A percentile compares a stretch with the other conserved stretches of the same genome.
phyloP scores from a whole-genome alignment of 92 coral and sea anemone genomes.

The Epizoanthus ramosus region DNA sequence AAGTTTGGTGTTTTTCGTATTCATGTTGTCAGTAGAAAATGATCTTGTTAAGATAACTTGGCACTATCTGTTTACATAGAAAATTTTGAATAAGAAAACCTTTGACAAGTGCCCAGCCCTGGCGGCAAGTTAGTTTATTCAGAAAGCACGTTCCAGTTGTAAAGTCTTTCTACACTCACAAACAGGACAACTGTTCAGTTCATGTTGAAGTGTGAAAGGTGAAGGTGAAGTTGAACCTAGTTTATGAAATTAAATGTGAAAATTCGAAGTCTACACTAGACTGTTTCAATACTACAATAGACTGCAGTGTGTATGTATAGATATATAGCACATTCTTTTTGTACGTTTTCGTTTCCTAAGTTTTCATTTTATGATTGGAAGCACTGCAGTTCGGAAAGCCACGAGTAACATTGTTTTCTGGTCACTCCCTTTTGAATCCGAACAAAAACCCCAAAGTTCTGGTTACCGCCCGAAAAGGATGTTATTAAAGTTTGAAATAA shows the following conservation, averaged over 20 bases:
- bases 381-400: too few relatives aligned
- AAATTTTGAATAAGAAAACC: not conserved
- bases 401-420: too few relatives aligned
- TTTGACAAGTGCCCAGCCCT: not conserved
- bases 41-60: not conserved
- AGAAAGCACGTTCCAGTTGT: not conserved
- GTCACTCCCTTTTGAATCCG: too few relatives aligned
- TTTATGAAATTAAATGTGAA: not conserved
- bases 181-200: not conserved
- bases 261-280: not conserved
- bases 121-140: not conserved
- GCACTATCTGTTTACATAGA: not conserved
- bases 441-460: too few relatives aligned
- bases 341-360: slow-evolving; percentile 3
- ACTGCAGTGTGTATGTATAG: too few relatives aligned
- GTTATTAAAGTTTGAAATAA: too few relatives aligned
- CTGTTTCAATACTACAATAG: not conserved
- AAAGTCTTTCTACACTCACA: not conserved
- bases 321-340: not conserved
- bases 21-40: not conserved
- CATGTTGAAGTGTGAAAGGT: not conserved
- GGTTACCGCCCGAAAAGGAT: too few relatives aligned
- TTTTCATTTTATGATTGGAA: too few relatives aligned
- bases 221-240: not conserved
- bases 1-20: not conserved